These are phyloP conservation scores for Neostethus bicornis DNA, from an alignment of 2,797 vertebrate species.

Conservation along the genomic window DNA sequence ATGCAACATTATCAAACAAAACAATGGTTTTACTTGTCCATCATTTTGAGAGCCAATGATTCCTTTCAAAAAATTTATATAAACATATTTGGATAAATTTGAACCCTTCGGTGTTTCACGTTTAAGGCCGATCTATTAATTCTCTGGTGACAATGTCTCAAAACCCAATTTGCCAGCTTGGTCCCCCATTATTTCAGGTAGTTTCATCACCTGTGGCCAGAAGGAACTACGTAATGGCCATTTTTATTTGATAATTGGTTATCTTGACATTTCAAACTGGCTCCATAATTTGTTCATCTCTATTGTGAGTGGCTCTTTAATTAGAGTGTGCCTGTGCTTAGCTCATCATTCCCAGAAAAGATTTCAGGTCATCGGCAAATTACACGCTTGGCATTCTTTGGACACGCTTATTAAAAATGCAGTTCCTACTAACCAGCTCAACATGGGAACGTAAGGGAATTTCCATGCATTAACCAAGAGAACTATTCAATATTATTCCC, in stretches of 20 bases:
- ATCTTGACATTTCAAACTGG: conserved; percentile 81
- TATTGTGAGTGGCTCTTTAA: conserved; percentile 72
- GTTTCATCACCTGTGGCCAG: conserved; percentile 74
- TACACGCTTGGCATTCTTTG: conserved; percentile 72
- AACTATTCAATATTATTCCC: no score
- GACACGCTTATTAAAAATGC: conserved; percentile 66
- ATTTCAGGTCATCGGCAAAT: conserved; percentile 66
- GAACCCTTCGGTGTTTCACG: conserved; percentile 41
- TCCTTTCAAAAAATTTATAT: conserved; percentile 38
- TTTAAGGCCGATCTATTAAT: conserved; percentile 59
- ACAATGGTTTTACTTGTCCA: conserved; percentile 21
- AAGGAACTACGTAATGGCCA: conserved; percentile 71
- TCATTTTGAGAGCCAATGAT: conserved; percentile 32
- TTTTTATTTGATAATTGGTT: conserved; percentile 83
- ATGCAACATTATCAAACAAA: no score
- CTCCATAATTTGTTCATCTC: conserved; percentile 78
- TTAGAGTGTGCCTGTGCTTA: conserved; percentile 73
- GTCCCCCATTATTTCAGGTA: conserved; percentile 67
- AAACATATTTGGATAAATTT: conserved; percentile 48
- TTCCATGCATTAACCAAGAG: conserved; percentile 13
- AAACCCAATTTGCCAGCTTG: conserved; percentile 46
- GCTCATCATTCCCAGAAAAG: conserved; percentile 65
- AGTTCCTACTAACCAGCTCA: conserved; percentile 33
- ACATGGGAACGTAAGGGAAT: conserved; percentile 34
- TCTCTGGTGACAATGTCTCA: conserved; percentile 50